phyloP scores from a whole-genome alignment of 2,888 invertebrate genomes.

The Stenodema calcarata region DNA sequence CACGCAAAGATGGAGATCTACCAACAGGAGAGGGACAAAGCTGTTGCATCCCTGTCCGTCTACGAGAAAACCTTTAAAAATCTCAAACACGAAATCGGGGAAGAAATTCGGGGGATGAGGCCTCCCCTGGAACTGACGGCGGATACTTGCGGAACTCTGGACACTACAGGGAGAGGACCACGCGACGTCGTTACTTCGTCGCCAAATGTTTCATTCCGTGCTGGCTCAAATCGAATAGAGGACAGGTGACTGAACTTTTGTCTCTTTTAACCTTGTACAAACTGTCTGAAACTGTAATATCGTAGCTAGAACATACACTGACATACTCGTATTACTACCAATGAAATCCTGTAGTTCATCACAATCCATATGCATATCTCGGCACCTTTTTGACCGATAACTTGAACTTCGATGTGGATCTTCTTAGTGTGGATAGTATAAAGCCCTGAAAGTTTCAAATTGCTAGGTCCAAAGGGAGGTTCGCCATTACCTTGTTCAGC shows the following conservation, averaged over 20 bases:
- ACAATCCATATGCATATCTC: no score
- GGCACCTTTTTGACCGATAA: no score
- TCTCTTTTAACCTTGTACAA: no score
- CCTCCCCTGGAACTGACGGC: constrained; percentile 9
- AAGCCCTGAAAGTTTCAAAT: no score
- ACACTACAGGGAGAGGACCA: neutral
- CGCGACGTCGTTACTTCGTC: constrained; percentile 1
- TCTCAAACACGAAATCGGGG: neutral
- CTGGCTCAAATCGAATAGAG: neutral
- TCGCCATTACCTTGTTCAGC: no score
- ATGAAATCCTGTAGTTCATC: no score
- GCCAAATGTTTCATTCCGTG: neutral
- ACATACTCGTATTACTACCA: no score
- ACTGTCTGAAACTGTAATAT: no score
- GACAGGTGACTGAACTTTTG: neutral
- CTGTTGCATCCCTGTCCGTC: constrained; percentile 25
- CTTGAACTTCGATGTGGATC: no score
- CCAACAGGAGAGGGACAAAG: constrained; percentile 14
- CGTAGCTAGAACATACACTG: no score
- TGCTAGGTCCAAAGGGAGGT: no score
- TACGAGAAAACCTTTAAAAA: constrained; percentile 32
- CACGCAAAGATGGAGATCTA: constrained; percentile 39
- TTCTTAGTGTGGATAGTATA: no score
- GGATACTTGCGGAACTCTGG: constrained; percentile 21
- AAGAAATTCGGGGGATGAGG: neutral